Evolutionary conservation across 64 coral and sea anemone genomes (phyloP).

Genomic region (Actinia equina): DNA sequence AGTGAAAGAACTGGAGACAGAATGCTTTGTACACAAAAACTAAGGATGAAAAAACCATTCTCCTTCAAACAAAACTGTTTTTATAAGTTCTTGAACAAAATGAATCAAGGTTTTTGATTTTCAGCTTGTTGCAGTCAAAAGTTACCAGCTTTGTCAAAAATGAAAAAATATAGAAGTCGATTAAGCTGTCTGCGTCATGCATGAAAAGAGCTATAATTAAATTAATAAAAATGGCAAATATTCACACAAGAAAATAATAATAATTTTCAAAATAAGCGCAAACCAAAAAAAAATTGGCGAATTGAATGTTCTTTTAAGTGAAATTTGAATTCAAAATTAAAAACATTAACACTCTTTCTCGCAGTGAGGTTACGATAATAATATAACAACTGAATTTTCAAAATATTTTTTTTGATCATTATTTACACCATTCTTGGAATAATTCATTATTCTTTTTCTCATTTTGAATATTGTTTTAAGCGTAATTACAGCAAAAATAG

Average conservation of each 20-base stretch:
- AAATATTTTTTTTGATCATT: neutral
- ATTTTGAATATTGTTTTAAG: neutral
- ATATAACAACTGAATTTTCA: neutral
- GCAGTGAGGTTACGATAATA: too few species aligned
- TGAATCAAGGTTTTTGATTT: too few species aligned
- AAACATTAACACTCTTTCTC: neutral
- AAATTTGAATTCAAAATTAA: neutral
- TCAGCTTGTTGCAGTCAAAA: too few species aligned
- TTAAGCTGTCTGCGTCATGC: too few species aligned
- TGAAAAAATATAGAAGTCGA: too few species aligned
- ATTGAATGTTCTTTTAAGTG: neutral
- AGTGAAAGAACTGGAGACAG: too few species aligned
- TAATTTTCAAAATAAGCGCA: neutral
- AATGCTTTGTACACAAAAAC: too few species aligned
- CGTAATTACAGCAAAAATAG: neutral
- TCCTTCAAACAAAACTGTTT: too few species aligned
- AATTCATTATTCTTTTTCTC: neutral
- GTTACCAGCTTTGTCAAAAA: too few species aligned
- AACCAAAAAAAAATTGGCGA: neutral
- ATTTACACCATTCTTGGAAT: neutral
- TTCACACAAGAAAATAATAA: neutral
- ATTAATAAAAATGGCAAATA: neutral
- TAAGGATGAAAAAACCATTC: too few species aligned
- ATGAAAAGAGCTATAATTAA: too few species aligned
- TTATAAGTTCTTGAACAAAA: too few species aligned